phyloP scores from a whole-genome alignment of 2,797 vertebrate species.

The Simalia tracyae region DNA sequence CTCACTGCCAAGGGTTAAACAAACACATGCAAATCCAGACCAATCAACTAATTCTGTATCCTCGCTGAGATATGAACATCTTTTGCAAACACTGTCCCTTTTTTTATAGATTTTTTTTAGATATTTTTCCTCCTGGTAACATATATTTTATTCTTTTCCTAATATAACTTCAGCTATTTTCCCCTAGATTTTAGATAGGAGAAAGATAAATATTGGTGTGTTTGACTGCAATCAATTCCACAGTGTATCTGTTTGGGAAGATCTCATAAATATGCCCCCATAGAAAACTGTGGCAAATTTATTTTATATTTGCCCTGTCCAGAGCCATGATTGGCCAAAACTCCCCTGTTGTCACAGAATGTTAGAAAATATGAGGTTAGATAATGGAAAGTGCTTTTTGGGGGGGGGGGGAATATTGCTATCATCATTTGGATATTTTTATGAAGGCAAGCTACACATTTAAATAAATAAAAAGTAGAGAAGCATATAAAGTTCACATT shows the following conservation, averaged over 20 bases:
- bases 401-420: too few relatives aligned
- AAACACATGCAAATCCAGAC: background rate
- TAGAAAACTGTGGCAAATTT: background rate
- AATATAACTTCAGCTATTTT: background rate
- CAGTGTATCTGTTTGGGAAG: background rate
- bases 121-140: too few relatives aligned
- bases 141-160: too few relatives aligned
- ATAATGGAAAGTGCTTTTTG: background rate
- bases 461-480: background rate
- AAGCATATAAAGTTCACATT: too few relatives aligned
- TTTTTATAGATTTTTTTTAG: background rate
- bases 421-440: background rate
- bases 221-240: background rate
- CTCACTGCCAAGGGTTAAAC: background rate
- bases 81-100: background rate
- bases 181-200: background rate
- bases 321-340: background rate
- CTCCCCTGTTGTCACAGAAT: background rate
- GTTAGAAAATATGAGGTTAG: background rate
- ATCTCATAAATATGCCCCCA: background rate
- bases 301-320: background rate
- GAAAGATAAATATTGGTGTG: background rate
- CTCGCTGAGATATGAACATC: background rate
- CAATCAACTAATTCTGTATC: background rate
- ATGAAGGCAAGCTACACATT: background rate